Evolutionary conservation across 1,140 invertebrate species (phyloP).

Genomic region (Steinernema khuongi): DNA sequence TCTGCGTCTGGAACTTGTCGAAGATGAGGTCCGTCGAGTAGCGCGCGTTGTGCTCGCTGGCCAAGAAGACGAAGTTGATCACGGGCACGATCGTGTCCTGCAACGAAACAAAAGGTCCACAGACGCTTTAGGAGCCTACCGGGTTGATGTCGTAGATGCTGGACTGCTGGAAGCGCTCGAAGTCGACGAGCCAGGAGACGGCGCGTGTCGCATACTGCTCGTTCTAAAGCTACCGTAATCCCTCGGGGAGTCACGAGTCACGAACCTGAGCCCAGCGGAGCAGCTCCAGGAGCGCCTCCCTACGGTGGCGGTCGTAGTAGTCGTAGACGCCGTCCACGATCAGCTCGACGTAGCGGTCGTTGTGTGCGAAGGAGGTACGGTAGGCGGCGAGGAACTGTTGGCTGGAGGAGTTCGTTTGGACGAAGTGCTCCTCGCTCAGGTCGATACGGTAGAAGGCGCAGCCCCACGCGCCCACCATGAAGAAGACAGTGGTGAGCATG

Average conservation of each 20-base stretch:
- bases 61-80: background rate
- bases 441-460: background rate
- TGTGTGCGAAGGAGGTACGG: background rate
- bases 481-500: background rate
- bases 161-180: background rate
- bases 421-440: background rate
- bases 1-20: slow-evolving; percentile 9
- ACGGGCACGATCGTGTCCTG: background rate
- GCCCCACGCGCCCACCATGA: background rate
- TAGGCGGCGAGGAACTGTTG: background rate
- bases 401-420: background rate
- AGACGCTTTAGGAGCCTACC: background rate
- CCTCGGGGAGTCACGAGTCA: background rate
- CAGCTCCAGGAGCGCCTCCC: background rate
- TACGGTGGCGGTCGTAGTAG: slow-evolving; percentile 1
- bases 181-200: background rate
- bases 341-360: background rate
- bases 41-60: slow-evolving; percentile 1
- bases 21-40: slow-evolving; percentile 2
- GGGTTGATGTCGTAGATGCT: slow-evolving; percentile 10
- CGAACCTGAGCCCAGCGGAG: background rate
- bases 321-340: slow-evolving; percentile 4
- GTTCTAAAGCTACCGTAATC: background rate
- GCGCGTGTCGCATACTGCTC: background rate
- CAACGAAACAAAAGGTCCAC: background rate